Percentiles rank a stretch among this genome's conserved stretches.
These are phyloP conservation scores for Nycticorax nycticorax DNA, from an alignment of 2,113 vertebrate genomes.

Conservation along the genomic window DNA sequence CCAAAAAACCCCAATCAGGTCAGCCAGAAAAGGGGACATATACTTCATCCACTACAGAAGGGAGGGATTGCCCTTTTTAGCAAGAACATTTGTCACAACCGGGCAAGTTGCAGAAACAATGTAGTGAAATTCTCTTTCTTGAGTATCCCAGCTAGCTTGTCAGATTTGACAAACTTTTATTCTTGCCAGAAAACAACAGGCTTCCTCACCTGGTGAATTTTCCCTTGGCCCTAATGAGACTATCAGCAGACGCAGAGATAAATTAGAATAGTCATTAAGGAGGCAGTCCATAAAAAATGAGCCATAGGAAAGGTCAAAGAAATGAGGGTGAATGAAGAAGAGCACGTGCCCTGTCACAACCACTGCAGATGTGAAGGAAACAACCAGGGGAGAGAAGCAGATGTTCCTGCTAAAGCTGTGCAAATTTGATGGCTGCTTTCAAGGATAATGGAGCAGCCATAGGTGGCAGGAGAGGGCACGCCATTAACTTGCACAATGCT, in stretches of 20 bases:
- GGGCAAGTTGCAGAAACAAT: background rate
- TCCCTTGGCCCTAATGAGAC: constrained; percentile 37
- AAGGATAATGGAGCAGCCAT: constrained; percentile 20
- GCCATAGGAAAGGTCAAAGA: constrained; percentile 28
- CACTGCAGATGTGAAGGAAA: background rate
- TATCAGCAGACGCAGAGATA: background rate
- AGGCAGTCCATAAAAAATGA: constrained; percentile 47
- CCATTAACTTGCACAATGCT: background rate
- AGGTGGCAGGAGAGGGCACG: background rate
- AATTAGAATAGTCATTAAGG: constrained; percentile 45
- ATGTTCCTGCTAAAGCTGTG: background rate
- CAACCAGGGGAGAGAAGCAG: background rate
- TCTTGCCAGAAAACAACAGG: constrained; percentile 30
- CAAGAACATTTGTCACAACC: background rate
- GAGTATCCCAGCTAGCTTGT: background rate
- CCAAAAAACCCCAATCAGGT: background rate
- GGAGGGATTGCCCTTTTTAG: background rate
- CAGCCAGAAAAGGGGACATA: background rate
- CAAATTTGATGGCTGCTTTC: background rate
- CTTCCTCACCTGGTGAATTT: background rate
- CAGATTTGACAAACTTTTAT: constrained; percentile 7
- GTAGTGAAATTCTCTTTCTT: background rate
- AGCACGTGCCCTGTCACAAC: background rate
- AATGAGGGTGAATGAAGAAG: background rate
- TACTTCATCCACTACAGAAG: background rate